Percentiles rank a stretch among this genome's conserved stretches.
These are phyloP conservation scores for Andricus quercusramuli DNA, from an alignment of 2,888 invertebrate genomes.

Conservation along the genomic window DNA sequence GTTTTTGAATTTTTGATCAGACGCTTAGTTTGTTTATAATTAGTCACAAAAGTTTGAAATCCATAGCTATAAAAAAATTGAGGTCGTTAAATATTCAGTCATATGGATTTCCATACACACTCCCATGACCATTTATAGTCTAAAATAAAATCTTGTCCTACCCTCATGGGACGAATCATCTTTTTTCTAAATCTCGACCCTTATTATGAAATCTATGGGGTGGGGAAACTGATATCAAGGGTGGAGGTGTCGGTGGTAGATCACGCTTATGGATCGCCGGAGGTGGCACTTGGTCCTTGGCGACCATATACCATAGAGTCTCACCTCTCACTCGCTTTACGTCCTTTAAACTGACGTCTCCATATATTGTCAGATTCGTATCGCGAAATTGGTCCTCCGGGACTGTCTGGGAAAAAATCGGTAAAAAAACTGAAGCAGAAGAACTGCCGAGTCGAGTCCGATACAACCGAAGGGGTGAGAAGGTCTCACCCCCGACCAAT, in stretches of 20 bases:
- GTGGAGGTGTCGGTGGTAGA: conserved; percentile 33
- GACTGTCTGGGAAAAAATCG: conserved; percentile 50
- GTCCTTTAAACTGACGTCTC: conserved; percentile 71
- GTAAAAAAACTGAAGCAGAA: conserved; percentile 30
- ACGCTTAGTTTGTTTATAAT: too few species aligned
- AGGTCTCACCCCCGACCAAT: conserved; percentile 56
- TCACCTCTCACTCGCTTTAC: conserved; percentile 52
- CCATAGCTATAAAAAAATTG: too few species aligned
- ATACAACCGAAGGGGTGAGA: conserved; percentile 32
- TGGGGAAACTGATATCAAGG: conserved; percentile 19
- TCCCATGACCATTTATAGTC: conserved; percentile 11
- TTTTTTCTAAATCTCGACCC: conserved; percentile 26
- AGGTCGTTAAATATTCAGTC: not conserved
- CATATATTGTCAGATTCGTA: conserved; percentile 70
- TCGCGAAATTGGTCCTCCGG: conserved; percentile 72
- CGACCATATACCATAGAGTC: conserved; percentile 52
- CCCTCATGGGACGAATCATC: conserved; percentile 6
- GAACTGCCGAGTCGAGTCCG: conserved; percentile 34
- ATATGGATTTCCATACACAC: not conserved
- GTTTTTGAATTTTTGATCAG: too few species aligned
- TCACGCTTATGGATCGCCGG: conserved; percentile 41
- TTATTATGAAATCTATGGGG: conserved; percentile 21
- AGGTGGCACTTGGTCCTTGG: conserved; percentile 38
- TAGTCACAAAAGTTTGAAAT: too few species aligned
- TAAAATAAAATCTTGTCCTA: not conserved